These are phyloP conservation scores for Dryomyza anilis DNA, from an alignment of 2,888 invertebrate species.

Conservation along the genomic window DNA sequence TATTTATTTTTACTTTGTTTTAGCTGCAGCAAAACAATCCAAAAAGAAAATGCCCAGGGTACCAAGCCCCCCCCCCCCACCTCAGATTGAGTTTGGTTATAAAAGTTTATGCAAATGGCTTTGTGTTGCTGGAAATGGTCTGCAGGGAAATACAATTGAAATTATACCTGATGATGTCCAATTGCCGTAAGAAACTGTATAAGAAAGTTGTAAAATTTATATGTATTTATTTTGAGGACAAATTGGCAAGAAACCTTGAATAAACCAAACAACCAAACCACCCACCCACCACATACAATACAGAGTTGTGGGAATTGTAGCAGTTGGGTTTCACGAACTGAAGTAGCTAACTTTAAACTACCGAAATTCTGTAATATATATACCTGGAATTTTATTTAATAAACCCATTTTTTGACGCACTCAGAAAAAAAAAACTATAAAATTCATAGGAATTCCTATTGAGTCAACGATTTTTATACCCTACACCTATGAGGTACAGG, in stretches of 20 bases:
- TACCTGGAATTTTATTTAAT: too few species aligned
- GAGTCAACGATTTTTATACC: too few species aligned
- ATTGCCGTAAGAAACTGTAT: constrained; percentile 31
- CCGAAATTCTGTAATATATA: neutral
- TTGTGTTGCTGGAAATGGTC: constrained; percentile 27
- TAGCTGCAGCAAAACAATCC: neutral
- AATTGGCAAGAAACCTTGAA: too few species aligned
- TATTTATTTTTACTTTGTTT: constrained; percentile 18
- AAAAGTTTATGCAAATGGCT: constrained; percentile 43
- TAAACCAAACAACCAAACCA: too few species aligned
- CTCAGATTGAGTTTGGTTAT: too few species aligned
- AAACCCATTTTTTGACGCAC: too few species aligned
- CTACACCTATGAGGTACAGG: too few species aligned
- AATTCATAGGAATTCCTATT: neutral
- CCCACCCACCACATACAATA: neutral
- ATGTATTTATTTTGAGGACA: constrained; percentile 1
- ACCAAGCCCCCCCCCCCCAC: too few species aligned
- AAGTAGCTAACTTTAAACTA: neutral
- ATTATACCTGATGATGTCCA: constrained; percentile 40
- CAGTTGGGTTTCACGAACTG: constrained; percentile 31
- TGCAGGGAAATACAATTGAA: constrained; percentile 40
- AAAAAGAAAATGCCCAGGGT: neutral
- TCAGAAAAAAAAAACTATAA: too few species aligned
- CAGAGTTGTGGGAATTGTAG: constrained; percentile 35
- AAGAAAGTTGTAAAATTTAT: constrained; percentile 29